Evolutionary conservation across 1,140 invertebrate species (phyloP).

Genomic region (Calosoma granatense): DNA sequence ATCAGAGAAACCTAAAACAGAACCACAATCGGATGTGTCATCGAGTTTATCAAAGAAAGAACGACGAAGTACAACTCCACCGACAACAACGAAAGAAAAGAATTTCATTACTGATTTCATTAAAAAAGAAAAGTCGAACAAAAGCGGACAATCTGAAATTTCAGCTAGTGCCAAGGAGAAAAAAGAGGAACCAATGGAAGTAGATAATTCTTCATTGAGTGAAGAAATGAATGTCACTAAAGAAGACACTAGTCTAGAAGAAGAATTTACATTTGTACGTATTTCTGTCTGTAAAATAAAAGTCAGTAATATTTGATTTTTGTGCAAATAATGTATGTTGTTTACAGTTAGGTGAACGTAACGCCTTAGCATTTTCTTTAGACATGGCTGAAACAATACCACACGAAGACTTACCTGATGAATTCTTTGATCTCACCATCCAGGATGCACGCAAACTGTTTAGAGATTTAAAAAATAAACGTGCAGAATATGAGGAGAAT

Average conservation of each 20-base stretch:
- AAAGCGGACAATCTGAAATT: not conserved
- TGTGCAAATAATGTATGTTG: not conserved
- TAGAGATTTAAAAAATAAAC: slow-evolving; percentile 53
- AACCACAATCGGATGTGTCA: slow-evolving; percentile 16
- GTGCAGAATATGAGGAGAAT: slow-evolving; percentile 48
- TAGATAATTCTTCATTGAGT: slow-evolving; percentile 11
- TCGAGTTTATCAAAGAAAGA: slow-evolving; percentile 12
- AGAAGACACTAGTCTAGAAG: slow-evolving; percentile 33
- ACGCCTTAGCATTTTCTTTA: slow-evolving; percentile 57
- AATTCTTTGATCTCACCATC: slow-evolving; percentile 73
- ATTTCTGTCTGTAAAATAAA: slow-evolving; percentile 6
- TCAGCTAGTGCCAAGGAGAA: slow-evolving; percentile 11
- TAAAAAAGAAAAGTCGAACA: slow-evolving; percentile 10
- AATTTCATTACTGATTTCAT: slow-evolving; percentile 6
- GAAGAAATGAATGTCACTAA: slow-evolving; percentile 29
- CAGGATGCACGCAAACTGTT: slow-evolving; percentile 64
- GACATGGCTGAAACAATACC: slow-evolving; percentile 42
- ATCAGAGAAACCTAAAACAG: not conserved
- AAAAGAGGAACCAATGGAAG: slow-evolving; percentile 26
- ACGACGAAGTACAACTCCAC: not conserved
- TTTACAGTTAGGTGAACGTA: slow-evolving; percentile 52
- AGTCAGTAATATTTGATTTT: too few species aligned
- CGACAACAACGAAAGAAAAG: not conserved
- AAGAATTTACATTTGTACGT: slow-evolving; percentile 42
- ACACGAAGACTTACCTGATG: slow-evolving; percentile 60